Evolutionary conservation across 2,797 vertebrate genomes (phyloP), one percentile per base, ranked within the genome.

Genomic region (Meda fulgida): DNA sequence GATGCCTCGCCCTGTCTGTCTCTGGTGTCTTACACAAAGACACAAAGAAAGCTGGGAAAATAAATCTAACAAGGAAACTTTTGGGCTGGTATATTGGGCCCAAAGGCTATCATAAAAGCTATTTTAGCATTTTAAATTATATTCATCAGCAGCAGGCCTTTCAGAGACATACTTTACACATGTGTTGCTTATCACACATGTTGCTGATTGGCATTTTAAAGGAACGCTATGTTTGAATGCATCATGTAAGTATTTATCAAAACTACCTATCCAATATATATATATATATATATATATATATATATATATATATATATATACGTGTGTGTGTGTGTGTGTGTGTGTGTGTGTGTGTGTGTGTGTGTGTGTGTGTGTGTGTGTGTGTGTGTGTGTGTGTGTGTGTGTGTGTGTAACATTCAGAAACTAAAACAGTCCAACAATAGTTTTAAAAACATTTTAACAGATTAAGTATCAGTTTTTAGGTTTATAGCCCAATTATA

Each of bases 21-120:
- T 88, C 73, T 86, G 81, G 38, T 80, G 88, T 58, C 80, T 75
- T 83, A 80, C 87, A 86, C 85, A 89, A 86, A 91, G 84, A 84
- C 88, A 88, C 78, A 69, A 77, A 70, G 86, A 75, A 53, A 67
- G 80, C 29, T 81, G 21, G 66, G 4, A 4, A 81, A 51, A 21
- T 29, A 84, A 67, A 71, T 38, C 76, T 82, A 63, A 65, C 58
- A 80, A 43, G 83, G 43, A 48, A 26, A 84, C 29, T 71, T 65
- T 73, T 73, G 10, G 43, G 0, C 40, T 80, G 23, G 14, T 63
- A 72, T 16, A 65, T 14, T 78, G 18, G 26, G 81, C 63, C 31
- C 63, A 69, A 2, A 69, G 16, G 40, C 13, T 31, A 72, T 43
- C 36, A 72, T 58, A 43, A 63, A 82, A 63, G 26, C 53, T 60